Evolutionary conservation across 1,140 invertebrate species (phyloP).

Genomic region (Rhizoglyphus robini): DNA sequence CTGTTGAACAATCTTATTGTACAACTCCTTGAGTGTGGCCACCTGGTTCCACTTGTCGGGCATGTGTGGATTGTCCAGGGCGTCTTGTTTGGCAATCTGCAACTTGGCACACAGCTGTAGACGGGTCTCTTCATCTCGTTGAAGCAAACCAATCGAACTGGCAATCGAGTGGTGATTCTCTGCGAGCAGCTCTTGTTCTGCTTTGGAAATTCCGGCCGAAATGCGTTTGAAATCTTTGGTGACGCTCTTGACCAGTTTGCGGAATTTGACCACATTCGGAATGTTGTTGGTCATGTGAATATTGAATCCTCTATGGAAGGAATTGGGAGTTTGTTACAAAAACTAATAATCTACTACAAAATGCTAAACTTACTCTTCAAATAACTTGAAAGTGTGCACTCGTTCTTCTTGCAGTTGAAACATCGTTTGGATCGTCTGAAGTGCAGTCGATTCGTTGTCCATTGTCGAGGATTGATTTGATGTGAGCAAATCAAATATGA

Average conservation of each 20-base stretch:
- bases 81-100: slow-evolving; percentile 32
- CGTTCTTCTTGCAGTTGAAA: too few species aligned
- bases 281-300: slow-evolving; percentile 32
- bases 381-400: too few species aligned
- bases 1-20: not conserved
- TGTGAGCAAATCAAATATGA: too few species aligned
- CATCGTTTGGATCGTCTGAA: too few species aligned
- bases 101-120: slow-evolving; percentile 33
- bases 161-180: slow-evolving; percentile 26
- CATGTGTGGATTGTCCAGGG: slow-evolving; percentile 29
- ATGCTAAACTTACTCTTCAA: too few species aligned
- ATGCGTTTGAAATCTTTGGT: slow-evolving; percentile 34
- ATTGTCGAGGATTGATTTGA: too few species aligned
- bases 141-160: slow-evolving; percentile 28
- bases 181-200: slow-evolving; percentile 28
- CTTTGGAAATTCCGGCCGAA: slow-evolving; percentile 30
- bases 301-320: slow-evolving; percentile 28
- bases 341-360: too few species aligned
- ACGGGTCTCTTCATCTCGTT: slow-evolving; percentile 31
- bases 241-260: slow-evolving; percentile 33
- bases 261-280: slow-evolving; percentile 33
- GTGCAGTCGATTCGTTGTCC: too few species aligned
- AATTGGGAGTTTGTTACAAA: too few species aligned
- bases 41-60: slow-evolving; percentile 24
- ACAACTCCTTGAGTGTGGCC: slow-evolving; percentile 26